Evolutionary conservation across 2,797 vertebrate genomes (phyloP).

Genomic region (Scarus forsteni): DNA sequence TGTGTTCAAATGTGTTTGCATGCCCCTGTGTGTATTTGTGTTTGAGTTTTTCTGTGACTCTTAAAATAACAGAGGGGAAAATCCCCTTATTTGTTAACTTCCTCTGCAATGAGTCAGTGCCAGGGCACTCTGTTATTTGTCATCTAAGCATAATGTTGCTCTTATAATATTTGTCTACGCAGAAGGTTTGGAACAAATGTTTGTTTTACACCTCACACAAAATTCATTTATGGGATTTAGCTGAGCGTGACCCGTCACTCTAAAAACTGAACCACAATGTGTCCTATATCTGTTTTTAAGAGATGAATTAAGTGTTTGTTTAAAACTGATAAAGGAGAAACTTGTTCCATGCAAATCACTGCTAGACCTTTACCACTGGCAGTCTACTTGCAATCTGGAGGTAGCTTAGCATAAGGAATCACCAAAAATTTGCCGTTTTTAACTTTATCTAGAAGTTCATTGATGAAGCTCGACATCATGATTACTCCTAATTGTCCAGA

Average conservation of each 20-base stretch:
- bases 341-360: too few relatives aligned
- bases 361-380: too few relatives aligned
- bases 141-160: slow-evolving; percentile 41
- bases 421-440: too few relatives aligned
- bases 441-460: too few relatives aligned
- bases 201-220: slow-evolving; percentile 1
- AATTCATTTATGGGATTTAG: slow-evolving; percentile 7
- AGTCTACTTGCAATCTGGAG: too few relatives aligned
- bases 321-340: too few relatives aligned
- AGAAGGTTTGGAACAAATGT: slow-evolving; percentile 9
- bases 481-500: too few relatives aligned
- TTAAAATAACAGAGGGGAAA: slow-evolving; percentile 69
- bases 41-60: slow-evolving; percentile 18
- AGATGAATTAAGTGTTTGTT: too few relatives aligned
- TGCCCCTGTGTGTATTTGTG: slow-evolving; percentile 10
- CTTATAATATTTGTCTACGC: slow-evolving; percentile 43
- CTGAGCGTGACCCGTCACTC: background rate
- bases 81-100: slow-evolving; percentile 69
- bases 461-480: too few relatives aligned
- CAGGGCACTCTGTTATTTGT: slow-evolving; percentile 25
- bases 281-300: too few relatives aligned
- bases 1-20: background rate
- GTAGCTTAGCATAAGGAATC: too few relatives aligned
- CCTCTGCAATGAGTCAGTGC: slow-evolving; percentile 73
- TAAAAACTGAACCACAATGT: too few relatives aligned